Conservation (phyloP, 1,140 invertebrate species). For the Apis cerana region DNA sequence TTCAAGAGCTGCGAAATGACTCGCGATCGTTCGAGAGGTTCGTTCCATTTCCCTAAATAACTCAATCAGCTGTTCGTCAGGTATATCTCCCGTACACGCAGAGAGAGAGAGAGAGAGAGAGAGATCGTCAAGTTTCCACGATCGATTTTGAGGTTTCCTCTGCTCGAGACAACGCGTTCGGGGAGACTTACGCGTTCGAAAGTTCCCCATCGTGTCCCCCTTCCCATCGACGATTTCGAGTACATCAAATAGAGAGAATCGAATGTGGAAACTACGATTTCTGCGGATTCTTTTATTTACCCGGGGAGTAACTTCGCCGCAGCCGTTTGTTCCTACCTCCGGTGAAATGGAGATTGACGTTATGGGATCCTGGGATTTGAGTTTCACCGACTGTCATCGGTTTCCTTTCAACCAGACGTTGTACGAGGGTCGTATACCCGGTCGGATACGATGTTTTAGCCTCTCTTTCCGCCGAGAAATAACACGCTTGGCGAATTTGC, state of each 20-base stretch:
- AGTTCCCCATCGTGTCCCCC: background rate
- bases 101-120: background rate
- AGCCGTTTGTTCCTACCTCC: constrained; percentile 29
- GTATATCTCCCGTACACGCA: background rate
- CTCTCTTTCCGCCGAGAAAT: background rate
- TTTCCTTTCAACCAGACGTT: constrained; percentile 33
- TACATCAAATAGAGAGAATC: constrained; percentile 18
- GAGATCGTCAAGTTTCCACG: background rate
- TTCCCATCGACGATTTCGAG: constrained; percentile 3
- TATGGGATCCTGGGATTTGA: constrained; percentile 41
- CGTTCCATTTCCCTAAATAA: background rate
- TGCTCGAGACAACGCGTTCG: no score
- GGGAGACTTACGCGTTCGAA: background rate
- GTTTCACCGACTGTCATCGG: constrained; percentile 35
- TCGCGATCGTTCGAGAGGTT: background rate
- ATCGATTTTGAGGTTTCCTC: background rate
- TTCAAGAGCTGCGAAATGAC: background rate
- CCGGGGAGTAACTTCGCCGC: background rate
- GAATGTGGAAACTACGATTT: constrained; percentile 16
- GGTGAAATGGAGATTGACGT: constrained; percentile 33
- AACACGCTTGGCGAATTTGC: no score
- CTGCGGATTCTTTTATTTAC: constrained; percentile 23
- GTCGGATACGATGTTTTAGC: background rate
- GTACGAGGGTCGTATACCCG: background rate
- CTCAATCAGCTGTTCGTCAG: background rate